Percentiles rank a stretch among this genome's conserved stretches.
Evolutionary conservation across 2,797 vertebrate species (phyloP).

Genomic region (Epinephelus coioides): DNA sequence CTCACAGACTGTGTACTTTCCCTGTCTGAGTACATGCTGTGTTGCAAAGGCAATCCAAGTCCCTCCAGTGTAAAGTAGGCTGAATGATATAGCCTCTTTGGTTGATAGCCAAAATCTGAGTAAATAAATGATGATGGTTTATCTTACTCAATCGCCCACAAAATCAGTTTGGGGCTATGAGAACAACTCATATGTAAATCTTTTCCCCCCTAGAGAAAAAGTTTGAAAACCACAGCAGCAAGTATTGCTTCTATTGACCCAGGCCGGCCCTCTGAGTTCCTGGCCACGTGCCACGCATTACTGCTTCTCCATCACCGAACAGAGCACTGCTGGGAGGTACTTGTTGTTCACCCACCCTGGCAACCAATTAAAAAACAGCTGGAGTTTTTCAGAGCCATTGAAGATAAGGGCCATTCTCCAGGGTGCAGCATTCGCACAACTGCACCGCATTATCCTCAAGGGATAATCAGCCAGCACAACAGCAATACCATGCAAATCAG

Average conservation of each 20-base stretch:
- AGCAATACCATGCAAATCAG: slow-evolving; percentile 62
- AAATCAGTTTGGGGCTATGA: slow-evolving; percentile 47
- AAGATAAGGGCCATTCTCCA: slow-evolving; percentile 80
- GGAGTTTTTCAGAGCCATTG: slow-evolving; percentile 80
- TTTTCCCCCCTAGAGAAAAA: slow-evolving; percentile 47
- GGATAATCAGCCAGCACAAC: slow-evolving; percentile 72
- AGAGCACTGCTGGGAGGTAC: slow-evolving; percentile 74
- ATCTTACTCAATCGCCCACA: slow-evolving; percentile 54
- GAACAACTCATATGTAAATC: slow-evolving; percentile 66
- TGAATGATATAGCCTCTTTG: slow-evolving; percentile 43
- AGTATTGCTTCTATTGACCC: slow-evolving; percentile 74
- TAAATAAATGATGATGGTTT: slow-evolving; percentile 60
- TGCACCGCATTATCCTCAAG: slow-evolving; percentile 72
- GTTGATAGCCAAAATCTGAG: slow-evolving; percentile 50
- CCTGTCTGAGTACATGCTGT: slow-evolving; percentile 8
- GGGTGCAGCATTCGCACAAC: slow-evolving; percentile 75
- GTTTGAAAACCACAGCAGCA: slow-evolving; percentile 67
- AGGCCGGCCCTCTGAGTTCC: slow-evolving; percentile 52
- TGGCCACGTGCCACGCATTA: slow-evolving; percentile 76
- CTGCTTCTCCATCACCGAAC: slow-evolving; percentile 71
- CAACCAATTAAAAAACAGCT: slow-evolving; percentile 84
- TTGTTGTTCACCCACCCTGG: slow-evolving; percentile 80
- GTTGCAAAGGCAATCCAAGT: slow-evolving; percentile 24
- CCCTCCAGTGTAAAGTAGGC: slow-evolving; percentile 2
- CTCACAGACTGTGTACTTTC: neutral